Evolutionary conservation across 2,888 invertebrate species (phyloP), one percentile per base, ranked within the genome.

Genomic region (Argyresthia albistria): DNA sequence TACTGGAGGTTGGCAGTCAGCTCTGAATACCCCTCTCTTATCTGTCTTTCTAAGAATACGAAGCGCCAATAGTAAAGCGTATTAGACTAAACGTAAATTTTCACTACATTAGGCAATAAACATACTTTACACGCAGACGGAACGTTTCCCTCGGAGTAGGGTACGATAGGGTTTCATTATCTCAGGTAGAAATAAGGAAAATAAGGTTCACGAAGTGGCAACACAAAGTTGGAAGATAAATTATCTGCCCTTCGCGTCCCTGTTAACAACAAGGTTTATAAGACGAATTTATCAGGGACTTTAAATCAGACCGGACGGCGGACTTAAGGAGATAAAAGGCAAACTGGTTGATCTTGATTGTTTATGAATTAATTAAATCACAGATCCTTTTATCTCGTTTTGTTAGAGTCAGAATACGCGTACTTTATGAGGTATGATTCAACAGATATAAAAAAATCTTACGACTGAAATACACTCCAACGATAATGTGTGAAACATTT

Each of bases 261-360:
- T 54, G 56, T 53, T 57, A 55, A n/a, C 50, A 42, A 14, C 50
- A 55, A 57, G 61, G 56, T 59, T 62, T 57, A 57, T 60, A 61
- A 58, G 54, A 58, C 55, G 54, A 56, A 63, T 62, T 62, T 61
- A 61, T 63, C 56, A 63, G 51, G 53, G 55, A 58, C 56, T 57
- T 59, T 4, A 52, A 56, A 60, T 61, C 59, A 50, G 56, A 61
- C 59, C 53, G 62, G n/a, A n/a, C n/a, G n/a, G n/a, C n/a, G n/a
- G 59, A 52, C 43, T 51, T 11, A 10, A 12, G n/a, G 42, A 25
- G 25, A 25, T 25, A 25, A 25, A 25, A 25, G 25, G 25, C 25
- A 25, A n/a, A 25, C 25, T 25, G 3, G 3, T 25, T 25, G 25
- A 25, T 25, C 3, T 25, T 25, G 25, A 4, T 25, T 25, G 25